Base-by-base conservation (phyloP, 2,888 invertebrate species). In the Hydropsyche betteni region DNA sequence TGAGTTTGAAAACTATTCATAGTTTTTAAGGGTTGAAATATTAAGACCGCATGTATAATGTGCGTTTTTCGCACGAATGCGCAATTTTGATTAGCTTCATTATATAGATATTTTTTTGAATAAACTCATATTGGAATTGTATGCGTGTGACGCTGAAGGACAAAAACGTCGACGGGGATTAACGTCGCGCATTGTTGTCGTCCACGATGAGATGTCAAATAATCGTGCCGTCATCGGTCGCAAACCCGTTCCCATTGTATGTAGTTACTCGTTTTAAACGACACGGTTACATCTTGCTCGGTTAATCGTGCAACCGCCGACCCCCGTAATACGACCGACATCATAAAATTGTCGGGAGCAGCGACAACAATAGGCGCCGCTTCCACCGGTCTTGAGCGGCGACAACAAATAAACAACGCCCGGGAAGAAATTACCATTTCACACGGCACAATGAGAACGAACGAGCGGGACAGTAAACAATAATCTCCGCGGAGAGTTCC, bases 351-450 rank as follows among this genome's bases (percentile, higher is more conserved):
- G 58, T 36, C 36, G 64, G 64, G 10, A 24, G 24, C 24, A 24
- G 24, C 24, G 24, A 36, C 64, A 64, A 64, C 64, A 70, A 53
- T 53, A 53, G 53, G 34, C 14, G 52, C 44, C 3, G 44, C 44
- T 36, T 34, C 70, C 33, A 70, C 70, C 53, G 70, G 70, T 70
- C 52, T 70, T 70, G 64, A 64, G 64, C 64, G 34, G 33, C 33
- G 61, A 61, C 44, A 53, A 70, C 53, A 70, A 64, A 64, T 61
- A 61, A 36, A 58, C 58, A 55, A 55, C 53, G 34, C 36, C 58
- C 58, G 12, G 58, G 34, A 72, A 72, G 72, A 72, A 72, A 72
- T 72, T 72, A 72, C 72, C 38, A 72, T 72, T 72, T 72, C 24
- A 55, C 72, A 58, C 7, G 10, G 36, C 38, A 72, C 72, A 72